Conservation (phyloP, 2,888 invertebrate genomes). For the Drymonia ruficornis region DNA sequence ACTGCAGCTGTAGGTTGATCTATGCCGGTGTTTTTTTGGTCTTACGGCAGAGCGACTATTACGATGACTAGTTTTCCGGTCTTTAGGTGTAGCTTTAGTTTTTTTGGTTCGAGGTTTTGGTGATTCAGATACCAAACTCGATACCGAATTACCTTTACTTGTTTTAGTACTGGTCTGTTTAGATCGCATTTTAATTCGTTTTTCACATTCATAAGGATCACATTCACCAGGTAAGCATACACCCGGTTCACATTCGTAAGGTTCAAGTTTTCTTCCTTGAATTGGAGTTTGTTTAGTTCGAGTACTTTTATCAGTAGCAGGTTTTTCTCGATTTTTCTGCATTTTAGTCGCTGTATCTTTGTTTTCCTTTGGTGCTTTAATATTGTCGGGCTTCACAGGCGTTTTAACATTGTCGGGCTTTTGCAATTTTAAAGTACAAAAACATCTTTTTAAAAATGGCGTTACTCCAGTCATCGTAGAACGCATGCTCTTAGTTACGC, state of each 20-base stretch:
- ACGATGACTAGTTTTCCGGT: background rate
- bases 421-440: constrained; percentile 49
- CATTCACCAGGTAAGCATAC: constrained; percentile 46
- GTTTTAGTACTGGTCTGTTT: constrained; percentile 19
- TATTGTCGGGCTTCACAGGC: background rate
- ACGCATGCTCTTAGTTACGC: constrained; percentile 22
- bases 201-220: constrained; percentile 43
- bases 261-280: constrained; percentile 23
- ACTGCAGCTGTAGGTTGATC: background rate
- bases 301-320: background rate
- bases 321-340: constrained; percentile 12
- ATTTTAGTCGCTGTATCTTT: constrained; percentile 24
- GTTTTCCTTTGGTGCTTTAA: constrained; percentile 1
- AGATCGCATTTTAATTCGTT: constrained; percentile 36
- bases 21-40: background rate
- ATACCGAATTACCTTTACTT: constrained; percentile 13
- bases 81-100: constrained; percentile 12
- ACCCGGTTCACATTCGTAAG: constrained; percentile 53
- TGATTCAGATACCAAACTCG: constrained; percentile 8
- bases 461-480: constrained; percentile 30
- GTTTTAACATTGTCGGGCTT: background rate
- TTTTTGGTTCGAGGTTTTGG: constrained; percentile 13
- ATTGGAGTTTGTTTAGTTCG: background rate
- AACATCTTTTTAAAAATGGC: constrained; percentile 47
- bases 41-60: background rate